phyloP scores from a whole-genome alignment of 2,888 invertebrate genomes.

The Chymomyza fuscimana region DNA sequence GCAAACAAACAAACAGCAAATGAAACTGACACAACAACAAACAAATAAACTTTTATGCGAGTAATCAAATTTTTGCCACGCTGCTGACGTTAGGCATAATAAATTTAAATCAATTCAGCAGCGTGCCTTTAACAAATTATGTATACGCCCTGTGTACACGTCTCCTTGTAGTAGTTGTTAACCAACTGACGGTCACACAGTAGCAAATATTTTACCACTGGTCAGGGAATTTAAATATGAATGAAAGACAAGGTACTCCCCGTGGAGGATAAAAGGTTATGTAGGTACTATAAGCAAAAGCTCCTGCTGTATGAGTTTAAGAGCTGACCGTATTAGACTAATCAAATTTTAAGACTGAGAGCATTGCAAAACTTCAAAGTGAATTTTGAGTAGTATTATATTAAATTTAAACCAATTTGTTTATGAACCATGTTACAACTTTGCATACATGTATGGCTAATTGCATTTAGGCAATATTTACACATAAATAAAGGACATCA shows the following conservation, averaged over 20 bases:
- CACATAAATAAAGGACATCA: neutral
- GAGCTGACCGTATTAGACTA: neutral
- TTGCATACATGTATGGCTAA: neutral
- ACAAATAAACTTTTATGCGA: constrained; percentile 71
- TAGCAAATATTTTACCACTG: neutral
- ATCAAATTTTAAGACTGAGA: neutral
- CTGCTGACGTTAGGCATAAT: constrained; percentile 52
- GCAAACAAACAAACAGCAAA: constrained; percentile 9
- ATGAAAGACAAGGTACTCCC: neutral
- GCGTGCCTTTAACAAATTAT: neutral
- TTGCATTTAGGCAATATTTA: neutral
- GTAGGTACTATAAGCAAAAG: neutral
- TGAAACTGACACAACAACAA: constrained; percentile 29
- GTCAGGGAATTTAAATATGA: neutral
- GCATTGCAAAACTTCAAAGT: neutral
- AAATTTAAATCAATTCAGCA: constrained; percentile 69
- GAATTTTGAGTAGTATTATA: neutral
- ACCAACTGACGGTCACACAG: neutral
- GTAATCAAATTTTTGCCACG: constrained; percentile 66
- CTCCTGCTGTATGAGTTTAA: too few relatives aligned
- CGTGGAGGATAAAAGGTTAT: neutral
- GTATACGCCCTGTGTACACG: neutral
- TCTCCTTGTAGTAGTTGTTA: neutral
- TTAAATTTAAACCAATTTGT: neutral
- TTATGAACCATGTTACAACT: neutral